Evolutionary conservation across 2,113 vertebrate species (phyloP).

Genomic region (Cygnus atratus): DNA sequence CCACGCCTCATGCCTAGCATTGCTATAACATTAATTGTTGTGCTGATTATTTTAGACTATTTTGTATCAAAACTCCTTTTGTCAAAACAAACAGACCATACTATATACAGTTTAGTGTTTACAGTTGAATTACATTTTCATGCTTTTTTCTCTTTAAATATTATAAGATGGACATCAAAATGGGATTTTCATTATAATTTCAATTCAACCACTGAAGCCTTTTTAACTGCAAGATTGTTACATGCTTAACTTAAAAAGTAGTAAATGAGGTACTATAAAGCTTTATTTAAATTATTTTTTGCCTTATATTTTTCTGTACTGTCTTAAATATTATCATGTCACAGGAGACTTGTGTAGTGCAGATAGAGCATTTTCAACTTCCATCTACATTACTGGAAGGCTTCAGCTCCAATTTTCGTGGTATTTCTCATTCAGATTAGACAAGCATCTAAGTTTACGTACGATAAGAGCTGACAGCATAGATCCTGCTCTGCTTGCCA

Average conservation of each 20-base stretch:
- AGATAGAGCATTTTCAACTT: slow-evolving; percentile 50
- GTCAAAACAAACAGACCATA: not conserved
- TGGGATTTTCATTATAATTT: not conserved
- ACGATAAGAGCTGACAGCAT: slow-evolving; percentile 81
- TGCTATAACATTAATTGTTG: slow-evolving; percentile 18
- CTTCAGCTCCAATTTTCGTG: slow-evolving; percentile 69
- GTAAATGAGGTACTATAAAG: not conserved
- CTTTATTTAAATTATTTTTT: slow-evolving; percentile 38
- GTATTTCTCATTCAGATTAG: slow-evolving; percentile 81
- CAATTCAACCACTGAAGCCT: not conserved
- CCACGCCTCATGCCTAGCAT: not conserved
- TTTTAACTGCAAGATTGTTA: not conserved
- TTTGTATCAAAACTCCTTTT: slow-evolving; percentile 20
- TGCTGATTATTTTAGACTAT: not conserved
- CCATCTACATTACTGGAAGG: slow-evolving; percentile 48
- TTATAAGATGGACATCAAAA: not conserved
- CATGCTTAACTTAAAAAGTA: not conserved
- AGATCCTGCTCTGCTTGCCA: slow-evolving; percentile 80
- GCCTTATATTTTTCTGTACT: slow-evolving; percentile 13
- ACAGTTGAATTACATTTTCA: not conserved
- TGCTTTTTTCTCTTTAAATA: not conserved
- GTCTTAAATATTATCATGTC: slow-evolving; percentile 53
- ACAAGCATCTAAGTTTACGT: slow-evolving; percentile 75
- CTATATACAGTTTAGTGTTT: not conserved
- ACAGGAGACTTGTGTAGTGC: slow-evolving; percentile 24